A percentile compares a stretch with the other conserved stretches of the same genome.
phyloP scores from a whole-genome alignment of 1,140 invertebrate genomes.

The Eumaeus atala region DNA sequence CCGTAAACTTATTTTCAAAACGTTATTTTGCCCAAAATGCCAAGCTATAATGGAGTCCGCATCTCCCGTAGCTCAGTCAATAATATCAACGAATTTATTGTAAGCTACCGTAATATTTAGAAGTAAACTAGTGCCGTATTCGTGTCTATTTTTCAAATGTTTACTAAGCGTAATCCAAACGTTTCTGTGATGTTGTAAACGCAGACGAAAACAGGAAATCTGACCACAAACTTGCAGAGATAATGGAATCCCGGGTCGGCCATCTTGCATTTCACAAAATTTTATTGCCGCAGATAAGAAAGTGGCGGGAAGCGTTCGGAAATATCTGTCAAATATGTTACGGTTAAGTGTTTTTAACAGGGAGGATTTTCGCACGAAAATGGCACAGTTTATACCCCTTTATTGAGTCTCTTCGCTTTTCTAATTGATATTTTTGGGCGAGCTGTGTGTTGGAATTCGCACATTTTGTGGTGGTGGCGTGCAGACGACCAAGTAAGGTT shows the following conservation, averaged over 20 bases:
- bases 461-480: too few species aligned
- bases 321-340: constrained; percentile 10
- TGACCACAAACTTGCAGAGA: constrained; percentile 6
- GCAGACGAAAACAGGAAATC: constrained; percentile 8
- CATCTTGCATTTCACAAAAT: constrained; percentile 8
- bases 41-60: too few species aligned
- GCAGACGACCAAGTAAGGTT: too few species aligned
- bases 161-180: constrained; percentile 1
- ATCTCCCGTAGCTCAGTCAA: too few species aligned
- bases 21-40: too few species aligned
- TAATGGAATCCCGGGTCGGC: constrained; percentile 6
- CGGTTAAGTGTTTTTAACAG: constrained; percentile 7
- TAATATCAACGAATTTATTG: too few species aligned
- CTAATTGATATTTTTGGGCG: too few species aligned
- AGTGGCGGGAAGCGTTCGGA: constrained; percentile 3
- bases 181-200: not conserved
- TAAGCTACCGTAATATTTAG: too few species aligned
- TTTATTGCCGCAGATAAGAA: constrained; percentile 7
- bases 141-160: constrained; percentile 1
- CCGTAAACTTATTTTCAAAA: too few species aligned
- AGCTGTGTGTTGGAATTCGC: too few species aligned
- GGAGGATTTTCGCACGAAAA: constrained; percentile 1
- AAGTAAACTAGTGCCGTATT: too few species aligned
- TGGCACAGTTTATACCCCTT: not conserved
- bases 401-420: not conserved